These are phyloP conservation scores for Scolopax rusticola DNA, from an alignment of 2,797 vertebrate species.

Conservation along the genomic window DNA sequence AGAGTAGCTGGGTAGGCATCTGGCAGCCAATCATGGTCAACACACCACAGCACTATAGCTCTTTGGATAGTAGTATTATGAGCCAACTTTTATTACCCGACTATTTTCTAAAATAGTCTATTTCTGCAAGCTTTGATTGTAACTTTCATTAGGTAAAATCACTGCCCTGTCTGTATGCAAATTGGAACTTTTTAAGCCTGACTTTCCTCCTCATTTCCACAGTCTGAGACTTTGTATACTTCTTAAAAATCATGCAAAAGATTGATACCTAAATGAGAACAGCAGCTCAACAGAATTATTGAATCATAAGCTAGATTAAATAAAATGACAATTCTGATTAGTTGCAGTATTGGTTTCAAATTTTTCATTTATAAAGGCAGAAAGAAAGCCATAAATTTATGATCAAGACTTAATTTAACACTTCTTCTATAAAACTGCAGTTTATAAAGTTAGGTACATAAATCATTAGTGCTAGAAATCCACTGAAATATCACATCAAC, in stretches of 20 bases:
- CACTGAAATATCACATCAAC: slow-evolving; percentile 8
- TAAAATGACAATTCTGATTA: slow-evolving; percentile 33
- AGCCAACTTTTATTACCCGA: not conserved
- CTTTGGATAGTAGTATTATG: not conserved
- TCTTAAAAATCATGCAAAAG: not conserved
- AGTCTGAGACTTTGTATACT: not conserved
- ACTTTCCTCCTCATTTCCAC: not conserved
- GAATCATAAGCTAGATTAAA: slow-evolving; percentile 35
- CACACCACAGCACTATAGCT: not conserved
- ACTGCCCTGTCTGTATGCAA: not conserved
- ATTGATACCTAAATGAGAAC: not conserved
- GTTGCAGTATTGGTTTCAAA: slow-evolving; percentile 23
- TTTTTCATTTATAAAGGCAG: slow-evolving; percentile 20
- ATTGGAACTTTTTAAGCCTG: not conserved
- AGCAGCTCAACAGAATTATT: slow-evolving; percentile 13
- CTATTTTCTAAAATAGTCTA: not conserved
- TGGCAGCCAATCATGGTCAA: not conserved
- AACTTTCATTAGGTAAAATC: not conserved
- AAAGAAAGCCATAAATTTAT: not conserved
- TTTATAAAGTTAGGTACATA: slow-evolving; percentile 26
- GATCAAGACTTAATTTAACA: slow-evolving; percentile 15
- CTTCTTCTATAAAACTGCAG: not conserved
- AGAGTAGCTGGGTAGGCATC: not conserved
- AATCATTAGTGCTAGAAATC: slow-evolving; percentile 11
- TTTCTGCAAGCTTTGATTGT: not conserved